phyloP scores from a whole-genome alignment of 2,888 invertebrate species.

The Philopedon plagiatum region DNA sequence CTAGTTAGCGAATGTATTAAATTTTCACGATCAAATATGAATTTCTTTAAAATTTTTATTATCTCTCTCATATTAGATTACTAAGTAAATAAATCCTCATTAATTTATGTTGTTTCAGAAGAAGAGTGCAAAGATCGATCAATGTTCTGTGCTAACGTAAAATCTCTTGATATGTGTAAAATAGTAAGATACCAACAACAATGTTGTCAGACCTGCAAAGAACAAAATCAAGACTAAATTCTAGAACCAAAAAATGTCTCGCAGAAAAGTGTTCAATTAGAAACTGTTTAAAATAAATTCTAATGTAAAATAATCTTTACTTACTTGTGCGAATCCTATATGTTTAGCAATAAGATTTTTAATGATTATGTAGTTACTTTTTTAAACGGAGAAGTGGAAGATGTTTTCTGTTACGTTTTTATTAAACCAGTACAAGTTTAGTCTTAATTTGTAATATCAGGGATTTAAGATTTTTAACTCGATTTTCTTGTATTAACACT shows the following conservation, averaged over 20 bases:
- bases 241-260: background rate
- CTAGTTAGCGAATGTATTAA: no score
- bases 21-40: no score
- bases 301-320: slow-evolving; percentile 1
- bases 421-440: slow-evolving; percentile 17
- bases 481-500: slow-evolving; percentile 24
- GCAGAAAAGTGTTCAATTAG: slow-evolving; percentile 11
- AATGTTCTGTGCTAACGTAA: slow-evolving; percentile 88
- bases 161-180: slow-evolving; percentile 90
- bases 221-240: slow-evolving; percentile 20
- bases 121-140: slow-evolving; percentile 85
- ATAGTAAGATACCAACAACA: slow-evolving; percentile 86
- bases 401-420: slow-evolving; percentile 1
- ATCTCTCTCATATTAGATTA: no score
- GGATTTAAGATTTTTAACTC: slow-evolving; percentile 6
- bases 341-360: slow-evolving; percentile 28
- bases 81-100: no score
- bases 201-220: slow-evolving; percentile 87
- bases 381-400: background rate
- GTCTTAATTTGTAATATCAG: slow-evolving; percentile 22
- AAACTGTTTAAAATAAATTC: slow-evolving; percentile 16
- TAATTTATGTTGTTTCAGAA: slow-evolving; percentile 72
- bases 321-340: slow-evolving; percentile 13
- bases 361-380: background rate
- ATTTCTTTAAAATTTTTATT: no score